phyloP scores from a whole-genome alignment of 2,888 invertebrate genomes.

The Hypsopygia costalis region DNA sequence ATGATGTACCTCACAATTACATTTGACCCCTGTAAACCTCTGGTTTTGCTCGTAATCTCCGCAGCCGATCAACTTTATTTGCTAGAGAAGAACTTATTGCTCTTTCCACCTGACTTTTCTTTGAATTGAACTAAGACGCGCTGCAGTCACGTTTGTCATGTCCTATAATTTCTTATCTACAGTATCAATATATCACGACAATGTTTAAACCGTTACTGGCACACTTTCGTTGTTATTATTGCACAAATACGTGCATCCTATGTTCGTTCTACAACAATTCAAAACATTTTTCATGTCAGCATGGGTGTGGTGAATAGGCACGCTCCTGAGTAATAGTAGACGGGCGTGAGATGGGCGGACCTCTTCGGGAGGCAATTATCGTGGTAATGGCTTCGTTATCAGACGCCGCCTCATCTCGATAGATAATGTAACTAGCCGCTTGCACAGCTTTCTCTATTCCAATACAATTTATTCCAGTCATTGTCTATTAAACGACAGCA shows the following conservation, averaged over 20 bases:
- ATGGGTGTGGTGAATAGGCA: slow-evolving; percentile 8
- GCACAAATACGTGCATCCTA: slow-evolving; percentile 9
- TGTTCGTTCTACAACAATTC: slow-evolving; percentile 18
- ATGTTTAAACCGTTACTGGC: slow-evolving; percentile 32
- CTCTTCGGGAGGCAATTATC: slow-evolving; percentile 53
- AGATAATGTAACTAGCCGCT: slow-evolving; percentile 45
- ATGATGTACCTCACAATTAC: slow-evolving; percentile 27
- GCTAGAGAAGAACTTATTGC: neutral
- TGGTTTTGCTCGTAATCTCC: slow-evolving; percentile 22
- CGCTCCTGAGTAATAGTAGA: slow-evolving; percentile 21
- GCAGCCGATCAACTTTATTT: slow-evolving; percentile 21
- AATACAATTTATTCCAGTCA: slow-evolving; percentile 26
- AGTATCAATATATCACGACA: slow-evolving; percentile 31
- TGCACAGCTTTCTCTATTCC: slow-evolving; percentile 39
- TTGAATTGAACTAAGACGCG: neutral
- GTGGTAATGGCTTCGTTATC: slow-evolving; percentile 64
- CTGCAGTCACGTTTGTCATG: slow-evolving; percentile 17
- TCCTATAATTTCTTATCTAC: slow-evolving; percentile 20
- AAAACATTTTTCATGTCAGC: slow-evolving; percentile 29
- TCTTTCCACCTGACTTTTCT: neutral
- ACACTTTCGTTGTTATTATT: slow-evolving; percentile 27
- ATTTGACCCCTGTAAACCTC: slow-evolving; percentile 28
- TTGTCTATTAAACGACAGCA: slow-evolving; percentile 31
- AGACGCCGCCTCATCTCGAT: slow-evolving; percentile 51
- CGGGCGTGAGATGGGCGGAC: slow-evolving; percentile 39